These are phyloP conservation scores for Cossypha polioptera DNA, from an alignment of 2,797 vertebrate species.

Conservation along the genomic window DNA sequence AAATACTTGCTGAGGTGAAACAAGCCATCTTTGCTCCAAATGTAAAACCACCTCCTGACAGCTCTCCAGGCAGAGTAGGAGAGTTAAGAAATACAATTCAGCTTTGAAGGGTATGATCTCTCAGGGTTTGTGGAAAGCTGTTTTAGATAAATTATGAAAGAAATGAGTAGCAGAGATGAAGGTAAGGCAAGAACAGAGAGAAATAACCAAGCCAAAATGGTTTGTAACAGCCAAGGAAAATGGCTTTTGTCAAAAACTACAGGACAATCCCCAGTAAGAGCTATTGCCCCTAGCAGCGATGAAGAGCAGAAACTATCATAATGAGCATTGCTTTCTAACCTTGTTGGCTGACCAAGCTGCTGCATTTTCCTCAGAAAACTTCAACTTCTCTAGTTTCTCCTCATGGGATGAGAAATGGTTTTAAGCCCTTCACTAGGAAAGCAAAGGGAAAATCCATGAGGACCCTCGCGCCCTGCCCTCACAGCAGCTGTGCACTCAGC, in stretches of 20 bases:
- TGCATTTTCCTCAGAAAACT: neutral
- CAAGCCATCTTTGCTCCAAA: neutral
- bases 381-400: neutral
- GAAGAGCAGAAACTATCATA: neutral
- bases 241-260: neutral
- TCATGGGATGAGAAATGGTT: neutral
- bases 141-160: constrained; percentile 27
- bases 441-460: neutral
- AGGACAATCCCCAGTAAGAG: neutral
- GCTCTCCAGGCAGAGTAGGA: neutral
- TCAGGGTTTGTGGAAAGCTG: neutral
- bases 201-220: neutral
- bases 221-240: neutral
- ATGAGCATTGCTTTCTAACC: neutral
- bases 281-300: neutral
- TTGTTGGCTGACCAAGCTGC: neutral
- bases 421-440: neutral
- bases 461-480: neutral
- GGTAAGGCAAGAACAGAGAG: neutral
- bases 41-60: constrained; percentile 14
- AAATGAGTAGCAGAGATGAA: neutral
- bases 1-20: constrained; percentile 16
- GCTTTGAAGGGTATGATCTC: constrained; percentile 15
- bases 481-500: neutral
- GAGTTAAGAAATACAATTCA: neutral